phyloP scores from a whole-genome alignment of 64 coral and sea anemone species.

The Orbicella faveolata region DNA sequence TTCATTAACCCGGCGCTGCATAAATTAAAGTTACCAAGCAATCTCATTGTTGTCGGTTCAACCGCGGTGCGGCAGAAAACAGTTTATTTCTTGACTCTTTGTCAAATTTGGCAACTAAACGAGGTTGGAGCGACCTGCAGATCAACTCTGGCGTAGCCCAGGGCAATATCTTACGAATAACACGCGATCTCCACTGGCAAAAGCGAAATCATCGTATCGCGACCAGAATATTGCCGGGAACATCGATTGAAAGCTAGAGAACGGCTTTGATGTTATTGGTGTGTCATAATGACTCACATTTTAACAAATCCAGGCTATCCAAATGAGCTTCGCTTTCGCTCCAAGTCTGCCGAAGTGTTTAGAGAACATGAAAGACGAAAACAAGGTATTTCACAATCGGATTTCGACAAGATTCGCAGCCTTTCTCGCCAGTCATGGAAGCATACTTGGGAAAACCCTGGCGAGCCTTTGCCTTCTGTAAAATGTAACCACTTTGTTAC shows the following conservation, averaged over 20 bases:
- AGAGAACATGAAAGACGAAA: constrained; percentile 53
- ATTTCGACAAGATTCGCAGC: constrained; percentile 82
- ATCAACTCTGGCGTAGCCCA: neutral
- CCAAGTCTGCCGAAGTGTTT: constrained; percentile 61
- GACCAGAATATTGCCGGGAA: neutral
- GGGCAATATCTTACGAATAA: neutral
- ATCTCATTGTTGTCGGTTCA: constrained; percentile 3
- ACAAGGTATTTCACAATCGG: constrained; percentile 64
- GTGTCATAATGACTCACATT: constrained; percentile 71
- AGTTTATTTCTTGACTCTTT: neutral
- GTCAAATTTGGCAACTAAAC: neutral
- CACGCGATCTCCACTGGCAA: neutral
- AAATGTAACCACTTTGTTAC: constrained; percentile 77
- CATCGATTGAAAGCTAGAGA: neutral
- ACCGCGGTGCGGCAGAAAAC: neutral
- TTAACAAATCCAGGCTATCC: constrained; percentile 76
- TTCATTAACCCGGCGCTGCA: neutral
- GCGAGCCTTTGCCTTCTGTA: constrained; percentile 67
- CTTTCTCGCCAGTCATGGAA: constrained; percentile 82
- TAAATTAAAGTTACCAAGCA: constrained; percentile 36
- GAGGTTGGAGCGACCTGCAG: neutral
- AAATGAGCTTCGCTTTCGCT: constrained; percentile 72
- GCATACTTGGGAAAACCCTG: constrained; percentile 66
- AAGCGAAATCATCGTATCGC: neutral
- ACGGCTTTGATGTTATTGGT: neutral